Percentiles rank a stretch among this genome's conserved stretches.
phyloP scores from a whole-genome alignment of 2,797 vertebrate species.

The Benthosema pterotum region DNA sequence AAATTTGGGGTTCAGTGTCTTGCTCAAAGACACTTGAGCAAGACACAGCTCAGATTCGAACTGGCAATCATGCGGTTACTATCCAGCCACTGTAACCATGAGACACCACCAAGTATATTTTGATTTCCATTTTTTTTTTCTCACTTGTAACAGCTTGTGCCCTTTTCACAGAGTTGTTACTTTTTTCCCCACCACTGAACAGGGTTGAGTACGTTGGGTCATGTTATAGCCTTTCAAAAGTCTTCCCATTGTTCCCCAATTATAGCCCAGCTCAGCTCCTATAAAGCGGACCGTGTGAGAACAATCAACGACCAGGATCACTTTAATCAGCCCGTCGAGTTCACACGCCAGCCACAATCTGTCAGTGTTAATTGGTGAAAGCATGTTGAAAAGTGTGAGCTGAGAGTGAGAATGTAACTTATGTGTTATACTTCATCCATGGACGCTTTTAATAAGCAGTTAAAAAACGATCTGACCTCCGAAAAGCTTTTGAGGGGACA shows the following conservation, averaged over 20 bases:
- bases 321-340: slow-evolving; percentile 26
- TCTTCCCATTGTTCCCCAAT: slow-evolving; percentile 48
- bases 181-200: too few relatives aligned
- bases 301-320: slow-evolving; percentile 38
- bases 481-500: slow-evolving; percentile 19
- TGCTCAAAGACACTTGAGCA: too few relatives aligned
- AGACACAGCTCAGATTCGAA: too few relatives aligned
- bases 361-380: slow-evolving; percentile 18
- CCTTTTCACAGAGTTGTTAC: too few relatives aligned
- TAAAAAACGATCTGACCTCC: slow-evolving; percentile 42
- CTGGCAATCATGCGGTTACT: too few relatives aligned
- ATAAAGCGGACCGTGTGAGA: slow-evolving; percentile 30
- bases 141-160: too few relatives aligned
- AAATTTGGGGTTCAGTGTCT: too few relatives aligned
- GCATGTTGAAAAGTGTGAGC: slow-evolving; percentile 15
- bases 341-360: slow-evolving; percentile 11
- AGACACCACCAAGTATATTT: too few relatives aligned
- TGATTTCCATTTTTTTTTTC: too few relatives aligned
- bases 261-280: slow-evolving; percentile 29
- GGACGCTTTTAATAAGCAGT: slow-evolving; percentile 27
- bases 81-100: too few relatives aligned
- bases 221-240: too few relatives aligned
- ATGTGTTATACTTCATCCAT: slow-evolving; percentile 14
- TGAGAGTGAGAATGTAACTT: not conserved
- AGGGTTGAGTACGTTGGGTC: too few relatives aligned